Evolutionary conservation across 2,797 vertebrate genomes (phyloP), one percentile per base, ranked within the genome.

Genomic region (Peromyscus melanophrys): DNA sequence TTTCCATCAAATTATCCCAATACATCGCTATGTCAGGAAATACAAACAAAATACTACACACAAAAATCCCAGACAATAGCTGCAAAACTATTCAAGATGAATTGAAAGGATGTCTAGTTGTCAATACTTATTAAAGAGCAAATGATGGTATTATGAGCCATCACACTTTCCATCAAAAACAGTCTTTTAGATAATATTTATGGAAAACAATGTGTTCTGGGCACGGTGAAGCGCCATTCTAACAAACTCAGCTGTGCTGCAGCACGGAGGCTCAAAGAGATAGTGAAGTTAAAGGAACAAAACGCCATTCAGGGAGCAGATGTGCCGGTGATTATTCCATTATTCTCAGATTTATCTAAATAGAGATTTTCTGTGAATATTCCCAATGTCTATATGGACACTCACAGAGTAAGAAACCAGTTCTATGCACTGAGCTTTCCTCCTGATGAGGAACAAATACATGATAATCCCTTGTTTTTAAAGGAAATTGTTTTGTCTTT

Each of bases 221-320:
- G 37, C 10, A 89, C 29, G 85, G 92, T 59, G 31, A 75, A 71
- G 13, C 34, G 46, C 31, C 29, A 57, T 0, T 97, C n/a, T 73
- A 89, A 92, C 76, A 92, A 92, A 83, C 19, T 82, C 2, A 55
- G 85, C 90, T 37, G 63, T 40, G 63, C 65, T 94, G 67, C 87
- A 52, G 14, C 55, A 0, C 31, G 89, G 84, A n/a, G 83, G 80
- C 95, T 65, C 31, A 73, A 31, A 92, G 63, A 85, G 31, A 93
- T 75, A 87, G 0, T 85, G 80, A 86, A 96, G 90, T 27, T 69
- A 67, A 80, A 17, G 81, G 92, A 98, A 96, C 34, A 96, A 80
- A 92, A 88, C 73, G 87, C 1, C 90, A 94, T 92, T 89, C 92
- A 90, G 93, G 84, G 88, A 40, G 37, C 43, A 95, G 78, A 88